These are phyloP conservation scores for Brachynemurus nebulosus DNA, from an alignment of 2,888 invertebrate genomes.

Conservation along the genomic window DNA sequence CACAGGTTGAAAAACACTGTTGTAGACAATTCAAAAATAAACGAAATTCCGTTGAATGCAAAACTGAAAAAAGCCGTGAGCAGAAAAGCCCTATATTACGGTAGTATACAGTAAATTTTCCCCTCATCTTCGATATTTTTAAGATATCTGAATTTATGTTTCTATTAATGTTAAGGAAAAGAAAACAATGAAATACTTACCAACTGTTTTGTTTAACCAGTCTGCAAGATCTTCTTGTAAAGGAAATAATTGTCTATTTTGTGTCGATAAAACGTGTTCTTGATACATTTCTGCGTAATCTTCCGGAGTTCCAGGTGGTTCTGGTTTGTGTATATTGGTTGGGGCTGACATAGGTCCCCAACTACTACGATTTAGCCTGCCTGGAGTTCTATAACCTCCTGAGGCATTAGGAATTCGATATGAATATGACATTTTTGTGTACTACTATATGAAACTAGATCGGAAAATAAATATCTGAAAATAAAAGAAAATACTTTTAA, in stretches of 20 bases:
- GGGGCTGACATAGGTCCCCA: slow-evolving; percentile 49
- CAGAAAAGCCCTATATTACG: too few species aligned
- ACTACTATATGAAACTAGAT: too few species aligned
- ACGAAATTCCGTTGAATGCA: too few species aligned
- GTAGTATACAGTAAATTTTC: too few species aligned
- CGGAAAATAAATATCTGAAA: too few species aligned
- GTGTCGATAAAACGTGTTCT: slow-evolving; percentile 58
- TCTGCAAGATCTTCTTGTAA: slow-evolving; percentile 77
- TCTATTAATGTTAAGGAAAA: too few species aligned
- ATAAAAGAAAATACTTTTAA: too few species aligned
- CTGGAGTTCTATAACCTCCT: slow-evolving; percentile 2
- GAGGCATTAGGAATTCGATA: slow-evolving; percentile 6
- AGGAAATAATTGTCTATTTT: slow-evolving; percentile 66
- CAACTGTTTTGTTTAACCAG: slow-evolving; percentile 75
- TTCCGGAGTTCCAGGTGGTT: slow-evolving; percentile 22
- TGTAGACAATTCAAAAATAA: too few species aligned
- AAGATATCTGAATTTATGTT: too few species aligned
- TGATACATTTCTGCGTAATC: slow-evolving; percentile 38
- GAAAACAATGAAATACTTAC: slow-evolving; percentile 33
- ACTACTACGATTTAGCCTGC: slow-evolving; percentile 31
- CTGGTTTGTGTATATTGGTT: slow-evolving; percentile 25
- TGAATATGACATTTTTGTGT: slow-evolving; percentile 9
- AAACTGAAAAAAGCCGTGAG: too few species aligned
- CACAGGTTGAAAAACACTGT: too few species aligned
- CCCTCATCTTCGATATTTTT: too few species aligned